Base-by-base conservation (phyloP, 2,888 invertebrate species). In the Polymixis flavicincta region DNA sequence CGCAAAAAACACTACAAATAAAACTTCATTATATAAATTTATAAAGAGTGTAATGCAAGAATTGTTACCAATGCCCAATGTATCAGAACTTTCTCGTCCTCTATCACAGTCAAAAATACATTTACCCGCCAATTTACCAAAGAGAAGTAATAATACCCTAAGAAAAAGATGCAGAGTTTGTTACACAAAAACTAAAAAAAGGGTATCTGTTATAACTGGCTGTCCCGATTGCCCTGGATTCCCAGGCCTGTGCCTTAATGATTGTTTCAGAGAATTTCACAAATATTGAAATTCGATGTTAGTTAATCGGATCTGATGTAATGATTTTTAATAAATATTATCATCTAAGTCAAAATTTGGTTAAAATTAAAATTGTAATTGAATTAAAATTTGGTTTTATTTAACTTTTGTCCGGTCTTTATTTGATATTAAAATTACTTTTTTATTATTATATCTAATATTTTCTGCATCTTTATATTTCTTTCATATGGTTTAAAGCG, bases 401-500 rank as follows among this genome's bases (percentile, higher is more conserved):
- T 79, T 79, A 67, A 76, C 69, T 74, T 64, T 74, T 74, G 57
- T 74, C 65, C 70, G 60, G 65, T 60, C 65, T 75, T 57, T 74
- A 70, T 77, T 75, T 80, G 68, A 65, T 66, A 76, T 67, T 67
- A 69, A 77, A 74, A 70, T 75, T 80, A 65, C 60, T 81, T 73
- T 78, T 69, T 78, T 71, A 73, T 60, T 66, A 78, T 63, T n/a
- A n/a, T n/a, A 65, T 78, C 72, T 70, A 78, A 68, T 54, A 78
- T 76, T 78, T 81, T 70, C 72, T 72, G 73, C 74, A 79, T 74
- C 64, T 69, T 77, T 76, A 74, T 72, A 78, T 82, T 67, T 82
- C 79, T 82, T 71, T 82, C 75, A 78, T 82, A 57, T 76, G 74
- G 69, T 66, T 77, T 74, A 72, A 82, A 82, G 65, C 79, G 74